A percentile compares a stretch with the other conserved stretches of the same genome.
Conservation (phyloP, 2,113 vertebrate genomes). For the Cyrtonyx montezumae region DNA sequence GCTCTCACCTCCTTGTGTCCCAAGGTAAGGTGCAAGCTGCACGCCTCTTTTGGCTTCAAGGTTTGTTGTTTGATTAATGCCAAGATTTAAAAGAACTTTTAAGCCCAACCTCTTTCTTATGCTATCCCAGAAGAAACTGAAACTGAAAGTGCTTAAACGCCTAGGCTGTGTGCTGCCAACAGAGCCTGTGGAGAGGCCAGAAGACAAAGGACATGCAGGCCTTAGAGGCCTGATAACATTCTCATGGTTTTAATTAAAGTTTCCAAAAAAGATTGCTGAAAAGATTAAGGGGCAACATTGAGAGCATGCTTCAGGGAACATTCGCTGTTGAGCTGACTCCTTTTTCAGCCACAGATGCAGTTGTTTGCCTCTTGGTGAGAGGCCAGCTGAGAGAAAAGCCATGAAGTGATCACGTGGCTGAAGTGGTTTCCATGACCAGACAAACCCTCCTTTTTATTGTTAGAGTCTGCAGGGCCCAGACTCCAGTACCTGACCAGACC, state of each 20-base stretch:
- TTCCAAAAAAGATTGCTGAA: not conserved
- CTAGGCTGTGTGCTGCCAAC: not conserved
- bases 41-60: not conserved
- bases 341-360: conserved; percentile 29
- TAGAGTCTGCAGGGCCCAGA: not conserved
- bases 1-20: not conserved
- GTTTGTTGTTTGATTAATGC: not conserved
- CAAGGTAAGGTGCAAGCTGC: not conserved
- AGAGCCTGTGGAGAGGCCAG: not conserved
- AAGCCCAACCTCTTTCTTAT: not conserved
- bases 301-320: not conserved
- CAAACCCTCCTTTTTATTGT: conserved; percentile 29
- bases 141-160: not conserved
- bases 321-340: not conserved
- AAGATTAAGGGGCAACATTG: not conserved
- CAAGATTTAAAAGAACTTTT: not conserved
- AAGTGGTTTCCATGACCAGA: conserved; percentile 7
- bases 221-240: not conserved
- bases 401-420: conserved; percentile 8
- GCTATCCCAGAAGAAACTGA: not conserved
- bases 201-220: not conserved
- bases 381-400: conserved; percentile 1
- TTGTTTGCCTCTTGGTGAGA: conserved; percentile 3
- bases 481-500: not conserved
- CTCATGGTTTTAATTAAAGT: not conserved